phyloP scores from a whole-genome alignment of 2,113 vertebrate species.

The Phycodurus eques region DNA sequence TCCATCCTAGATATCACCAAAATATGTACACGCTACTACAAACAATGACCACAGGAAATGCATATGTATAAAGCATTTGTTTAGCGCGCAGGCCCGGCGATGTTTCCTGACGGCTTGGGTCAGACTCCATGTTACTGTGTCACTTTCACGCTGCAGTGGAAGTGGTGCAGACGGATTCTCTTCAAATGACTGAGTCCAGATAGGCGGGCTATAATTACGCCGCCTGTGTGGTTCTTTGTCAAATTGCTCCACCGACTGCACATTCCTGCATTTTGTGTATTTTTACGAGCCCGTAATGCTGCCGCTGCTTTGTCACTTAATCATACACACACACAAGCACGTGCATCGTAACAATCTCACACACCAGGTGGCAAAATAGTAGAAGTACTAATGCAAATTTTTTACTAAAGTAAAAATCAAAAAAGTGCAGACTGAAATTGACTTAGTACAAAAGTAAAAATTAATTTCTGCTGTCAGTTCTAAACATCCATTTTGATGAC shows the following conservation, averaged over 20 bases:
- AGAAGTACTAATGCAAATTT: background rate
- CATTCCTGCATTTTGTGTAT: slow-evolving; percentile 51
- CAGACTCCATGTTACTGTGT: slow-evolving; percentile 30
- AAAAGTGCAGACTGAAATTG: no score
- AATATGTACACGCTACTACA: background rate
- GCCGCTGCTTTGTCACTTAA: slow-evolving; percentile 35
- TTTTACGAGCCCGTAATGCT: slow-evolving; percentile 45
- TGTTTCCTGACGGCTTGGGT: background rate
- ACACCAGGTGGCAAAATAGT: background rate
- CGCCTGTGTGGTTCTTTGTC: slow-evolving; percentile 49
- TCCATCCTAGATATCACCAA: background rate
- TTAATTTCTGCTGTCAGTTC: no score
- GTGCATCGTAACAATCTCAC: background rate
- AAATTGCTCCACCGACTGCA: slow-evolving; percentile 52
- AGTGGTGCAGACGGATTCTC: slow-evolving; percentile 61
- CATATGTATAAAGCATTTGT: background rate
- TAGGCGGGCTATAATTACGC: slow-evolving; percentile 61
- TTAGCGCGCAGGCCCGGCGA: background rate
- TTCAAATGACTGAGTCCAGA: slow-evolving; percentile 63
- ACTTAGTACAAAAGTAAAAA: no score
- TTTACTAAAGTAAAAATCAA: no score
- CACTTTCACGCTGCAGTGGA: slow-evolving; percentile 43
- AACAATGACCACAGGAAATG: background rate
- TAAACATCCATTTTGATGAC: no score
- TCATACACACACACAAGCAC: background rate